phyloP scores from a whole-genome alignment of 2,113 vertebrate genomes.

The Misgurnus anguillicaudatus region DNA sequence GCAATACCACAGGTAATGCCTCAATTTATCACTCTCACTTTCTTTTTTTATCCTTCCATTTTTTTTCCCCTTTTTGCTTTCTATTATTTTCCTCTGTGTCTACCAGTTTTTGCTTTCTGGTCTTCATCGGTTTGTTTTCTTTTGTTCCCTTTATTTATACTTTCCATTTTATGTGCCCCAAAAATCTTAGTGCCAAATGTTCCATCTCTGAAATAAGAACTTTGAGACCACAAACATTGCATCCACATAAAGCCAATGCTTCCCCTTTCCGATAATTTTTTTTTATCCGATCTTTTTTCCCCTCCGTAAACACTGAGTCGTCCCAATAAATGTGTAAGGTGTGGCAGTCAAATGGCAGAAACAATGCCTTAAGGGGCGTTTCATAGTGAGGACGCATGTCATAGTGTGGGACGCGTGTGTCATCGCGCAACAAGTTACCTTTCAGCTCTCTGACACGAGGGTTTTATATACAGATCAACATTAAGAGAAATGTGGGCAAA shows the following conservation, averaged over 20 bases:
- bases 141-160: neutral
- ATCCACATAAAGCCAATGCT: too few relatives aligned
- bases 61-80: neutral
- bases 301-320: too few relatives aligned
- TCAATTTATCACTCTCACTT: constrained; percentile 25
- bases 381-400: too few relatives aligned
- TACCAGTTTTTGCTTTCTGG: neutral
- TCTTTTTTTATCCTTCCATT: constrained; percentile 46
- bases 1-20: constrained; percentile 47
- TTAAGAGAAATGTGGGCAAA: too few relatives aligned
- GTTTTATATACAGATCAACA: too few relatives aligned
- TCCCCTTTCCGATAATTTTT: too few relatives aligned
- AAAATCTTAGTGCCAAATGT: constrained; percentile 14
- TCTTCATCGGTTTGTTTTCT: neutral
- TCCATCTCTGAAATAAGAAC: neutral
- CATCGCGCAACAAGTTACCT: too few relatives aligned
- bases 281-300: neutral
- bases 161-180: constrained; percentile 7
- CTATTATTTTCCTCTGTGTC: constrained; percentile 7
- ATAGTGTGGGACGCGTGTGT: too few relatives aligned
- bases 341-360: too few relatives aligned
- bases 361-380: too few relatives aligned
- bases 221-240: neutral
- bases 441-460: too few relatives aligned
- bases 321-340: too few relatives aligned